Evolutionary conservation across 2,888 invertebrate species (phyloP), one percentile per base, ranked within the genome.

Genomic region (Theodoxus fluviatilis): DNA sequence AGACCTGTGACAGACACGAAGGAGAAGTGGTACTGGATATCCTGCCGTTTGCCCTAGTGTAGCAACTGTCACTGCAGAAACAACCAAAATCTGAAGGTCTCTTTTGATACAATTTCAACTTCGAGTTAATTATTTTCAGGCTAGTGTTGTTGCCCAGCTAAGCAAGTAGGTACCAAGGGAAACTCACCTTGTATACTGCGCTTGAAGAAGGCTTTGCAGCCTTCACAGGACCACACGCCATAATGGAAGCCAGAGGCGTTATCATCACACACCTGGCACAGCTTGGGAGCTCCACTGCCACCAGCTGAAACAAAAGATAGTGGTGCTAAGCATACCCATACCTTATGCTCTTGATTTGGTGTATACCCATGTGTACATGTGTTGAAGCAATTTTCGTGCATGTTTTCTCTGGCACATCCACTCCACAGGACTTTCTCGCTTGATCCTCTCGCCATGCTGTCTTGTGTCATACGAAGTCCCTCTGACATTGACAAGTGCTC

Each of bases 201-300:
- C 72, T 86, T 86, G 77, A 86, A 86, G 78, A 86, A 86, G 9
- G 85, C 86, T 73, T 86, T 86, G 72, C 86, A 86, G 9, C 86
- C 86, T 69, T 86, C 86, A 76, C 86, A 86, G 0, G 85, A 85
- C 83, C 85, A 84, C 3, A 86, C 86, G 1, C 86, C 86, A 75
- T 86, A 86, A 70, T 86, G 86, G 71, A 85, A 85, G 52, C 86
- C 86, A n/a, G 84, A 84, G n/a, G 85, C 84, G 67, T 79, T 81
- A 73, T 85, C 85, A 71, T 78, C 81, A 72, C 85, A 85, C 68
- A 85, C 84, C 74, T 84, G 84, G 71, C 85, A 85, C 33, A 83
- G 72, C 67, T 81, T 82, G 70, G 74, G 67, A n/a, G 71, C 70
- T 25, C 70, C 74, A 61, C 74, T 73, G 63, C 76, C 76, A 66